Evolutionary conservation across 2,888 invertebrate species (phyloP).

Genomic region (Galerucella calmariensis): DNA sequence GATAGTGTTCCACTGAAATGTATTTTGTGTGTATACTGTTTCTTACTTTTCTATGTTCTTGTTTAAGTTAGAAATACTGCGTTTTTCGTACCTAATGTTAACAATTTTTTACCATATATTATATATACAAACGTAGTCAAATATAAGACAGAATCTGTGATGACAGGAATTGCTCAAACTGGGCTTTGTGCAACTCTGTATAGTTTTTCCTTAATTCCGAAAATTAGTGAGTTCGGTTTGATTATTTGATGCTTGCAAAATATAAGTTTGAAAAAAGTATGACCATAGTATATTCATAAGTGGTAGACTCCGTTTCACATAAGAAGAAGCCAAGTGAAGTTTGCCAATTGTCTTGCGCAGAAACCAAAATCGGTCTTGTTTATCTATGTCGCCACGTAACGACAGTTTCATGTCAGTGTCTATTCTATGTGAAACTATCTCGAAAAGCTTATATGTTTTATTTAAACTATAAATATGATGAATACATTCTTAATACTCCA

Average conservation of each 20-base stretch:
- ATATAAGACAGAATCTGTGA: constrained; percentile 18
- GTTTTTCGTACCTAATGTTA: not conserved
- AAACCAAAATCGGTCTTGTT: too few relatives aligned
- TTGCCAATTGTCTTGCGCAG: too few relatives aligned
- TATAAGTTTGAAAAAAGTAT: not conserved
- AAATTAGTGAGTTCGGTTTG: not conserved
- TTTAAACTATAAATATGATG: too few relatives aligned
- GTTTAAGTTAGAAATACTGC: not conserved
- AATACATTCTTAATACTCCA: too few relatives aligned
- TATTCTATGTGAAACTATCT: too few relatives aligned
- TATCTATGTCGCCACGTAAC: too few relatives aligned
- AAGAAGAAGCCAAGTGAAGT: too few relatives aligned
- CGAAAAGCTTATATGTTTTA: too few relatives aligned
- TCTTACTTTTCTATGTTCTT: not conserved
- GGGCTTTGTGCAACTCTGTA: constrained; percentile 3
- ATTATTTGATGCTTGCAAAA: not conserved
- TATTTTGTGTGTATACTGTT: not conserved
- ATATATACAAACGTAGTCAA: not conserved
- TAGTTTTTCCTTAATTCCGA: not conserved
- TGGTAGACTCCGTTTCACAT: too few relatives aligned
- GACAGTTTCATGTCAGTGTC: too few relatives aligned
- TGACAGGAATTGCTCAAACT: constrained; percentile 9
- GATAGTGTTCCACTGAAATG: not conserved
- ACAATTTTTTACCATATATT: not conserved
- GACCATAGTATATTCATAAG: not conserved